These are phyloP conservation scores for Tolypeutes matacus DNA, from an alignment of 2,797 vertebrate genomes.

Conservation along the genomic window DNA sequence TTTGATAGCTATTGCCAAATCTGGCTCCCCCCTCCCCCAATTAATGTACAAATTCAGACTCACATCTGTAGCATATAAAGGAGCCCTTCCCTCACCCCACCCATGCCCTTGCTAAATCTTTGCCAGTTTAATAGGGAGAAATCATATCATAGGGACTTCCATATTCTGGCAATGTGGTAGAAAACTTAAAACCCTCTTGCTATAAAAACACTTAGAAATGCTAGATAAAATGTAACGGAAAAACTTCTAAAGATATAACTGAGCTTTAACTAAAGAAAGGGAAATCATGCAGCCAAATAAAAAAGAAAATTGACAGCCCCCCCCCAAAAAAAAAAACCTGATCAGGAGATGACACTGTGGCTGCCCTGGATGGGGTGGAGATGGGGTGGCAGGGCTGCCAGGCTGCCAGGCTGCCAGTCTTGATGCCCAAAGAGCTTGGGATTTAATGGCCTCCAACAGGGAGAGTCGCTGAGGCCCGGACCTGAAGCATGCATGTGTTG, in stretches of 20 bases:
- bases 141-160: not conserved
- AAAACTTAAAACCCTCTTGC: not conserved
- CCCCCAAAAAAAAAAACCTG: not conserved
- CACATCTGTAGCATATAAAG: not conserved
- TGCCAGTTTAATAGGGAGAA: not conserved
- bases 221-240: not conserved
- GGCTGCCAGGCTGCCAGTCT: not conserved
- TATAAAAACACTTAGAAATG: not conserved
- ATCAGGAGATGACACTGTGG: not conserved
- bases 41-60: not conserved
- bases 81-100: not conserved
- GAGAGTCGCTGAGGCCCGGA: not conserved
- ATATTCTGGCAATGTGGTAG: not conserved
- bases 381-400: too few species aligned
- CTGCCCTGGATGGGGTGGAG: not conserved
- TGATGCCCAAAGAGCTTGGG: not conserved
- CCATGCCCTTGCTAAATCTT: not conserved
- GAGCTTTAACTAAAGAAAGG: not conserved
- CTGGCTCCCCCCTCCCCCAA: not conserved
- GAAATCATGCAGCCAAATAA: not conserved
- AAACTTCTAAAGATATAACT: not conserved
- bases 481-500: accelerated
- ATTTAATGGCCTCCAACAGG: not conserved
- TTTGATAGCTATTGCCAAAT: not conserved
- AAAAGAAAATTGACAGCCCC: not conserved